Evolutionary conservation across 1,140 invertebrate species (phyloP).

Genomic region (Galendromus occidentalis): DNA sequence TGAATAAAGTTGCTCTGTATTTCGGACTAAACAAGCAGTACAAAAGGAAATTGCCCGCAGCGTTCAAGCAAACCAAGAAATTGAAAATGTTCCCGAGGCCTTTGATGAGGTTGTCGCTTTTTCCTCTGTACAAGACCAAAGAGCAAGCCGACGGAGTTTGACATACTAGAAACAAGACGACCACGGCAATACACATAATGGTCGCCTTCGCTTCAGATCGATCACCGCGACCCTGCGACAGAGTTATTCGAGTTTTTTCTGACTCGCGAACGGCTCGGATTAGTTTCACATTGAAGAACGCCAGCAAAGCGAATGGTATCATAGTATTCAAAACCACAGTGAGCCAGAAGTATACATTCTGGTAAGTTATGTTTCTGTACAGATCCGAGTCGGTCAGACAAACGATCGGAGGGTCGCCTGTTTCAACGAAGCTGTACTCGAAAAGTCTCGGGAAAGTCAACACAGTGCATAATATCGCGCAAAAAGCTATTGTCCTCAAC

Average conservation of each 20-base stretch:
- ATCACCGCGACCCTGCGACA: conserved; percentile 30
- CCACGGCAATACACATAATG: conserved; percentile 48
- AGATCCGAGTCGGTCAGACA: conserved; percentile 22
- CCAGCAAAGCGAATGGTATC: conserved; percentile 41
- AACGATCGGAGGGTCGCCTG: conserved; percentile 19
- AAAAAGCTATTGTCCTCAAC: conserved; percentile 36
- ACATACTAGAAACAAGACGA: conserved; percentile 48
- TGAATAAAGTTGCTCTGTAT: conserved; percentile 46
- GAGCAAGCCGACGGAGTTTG: conserved; percentile 43
- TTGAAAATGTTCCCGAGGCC: conserved; percentile 47
- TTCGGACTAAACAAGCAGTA: conserved; percentile 54
- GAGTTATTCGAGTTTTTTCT: conserved; percentile 30
- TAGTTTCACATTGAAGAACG: conserved; percentile 49
- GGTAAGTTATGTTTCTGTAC: conserved; percentile 36
- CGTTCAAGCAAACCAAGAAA: conserved; percentile 45
- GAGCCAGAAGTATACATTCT: conserved; percentile 42
- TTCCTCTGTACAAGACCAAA: conserved; percentile 33
- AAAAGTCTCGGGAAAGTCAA: conserved; percentile 42
- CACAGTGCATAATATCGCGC: conserved; percentile 41
- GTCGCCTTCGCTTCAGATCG: conserved; percentile 45
- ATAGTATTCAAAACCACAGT: conserved; percentile 43
- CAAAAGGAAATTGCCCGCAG: conserved; percentile 47
- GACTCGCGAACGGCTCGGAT: conserved; percentile 42
- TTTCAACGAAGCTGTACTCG: conserved; percentile 32
- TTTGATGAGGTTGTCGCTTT: conserved; percentile 27